Conservation (phyloP, 2,888 invertebrate species). For the Odontomyia ornata region DNA sequence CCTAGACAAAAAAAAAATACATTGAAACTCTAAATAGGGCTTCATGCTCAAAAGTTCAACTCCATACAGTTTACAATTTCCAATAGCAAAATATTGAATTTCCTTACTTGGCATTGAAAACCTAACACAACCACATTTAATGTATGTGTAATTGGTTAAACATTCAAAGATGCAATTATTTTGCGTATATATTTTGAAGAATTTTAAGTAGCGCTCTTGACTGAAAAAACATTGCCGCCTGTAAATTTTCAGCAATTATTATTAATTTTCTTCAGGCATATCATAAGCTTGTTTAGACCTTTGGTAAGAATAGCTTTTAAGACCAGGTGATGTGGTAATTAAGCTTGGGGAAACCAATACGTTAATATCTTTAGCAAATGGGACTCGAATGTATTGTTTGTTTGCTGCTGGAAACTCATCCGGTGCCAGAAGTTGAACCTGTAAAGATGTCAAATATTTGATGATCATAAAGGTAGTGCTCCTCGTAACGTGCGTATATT, state of each 20-base stretch:
- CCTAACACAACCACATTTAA: constrained; percentile 70
- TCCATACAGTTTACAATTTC: no score
- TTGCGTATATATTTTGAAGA: constrained; percentile 72
- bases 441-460: no score
- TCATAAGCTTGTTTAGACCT: no score
- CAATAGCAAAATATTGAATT: no score
- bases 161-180: constrained; percentile 75
- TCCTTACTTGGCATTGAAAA: constrained; percentile 72
- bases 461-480: no score
- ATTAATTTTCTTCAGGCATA: no score
- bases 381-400: constrained; percentile 71
- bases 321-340: constrained; percentile 72
- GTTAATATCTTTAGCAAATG: constrained; percentile 71
- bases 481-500: no score
- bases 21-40: no score
- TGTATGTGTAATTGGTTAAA: constrained; percentile 69
- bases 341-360: constrained; percentile 73
- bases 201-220: constrained; percentile 68
- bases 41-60: no score
- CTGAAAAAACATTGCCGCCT: constrained; percentile 73
- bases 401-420: constrained; percentile 71
- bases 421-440: constrained; percentile 73
- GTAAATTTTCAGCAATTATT: no score
- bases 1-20: no score
- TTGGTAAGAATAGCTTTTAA: constrained; percentile 67